Conservation (phyloP, 2,113 vertebrate genomes). For the Cavia aperea region DNA sequence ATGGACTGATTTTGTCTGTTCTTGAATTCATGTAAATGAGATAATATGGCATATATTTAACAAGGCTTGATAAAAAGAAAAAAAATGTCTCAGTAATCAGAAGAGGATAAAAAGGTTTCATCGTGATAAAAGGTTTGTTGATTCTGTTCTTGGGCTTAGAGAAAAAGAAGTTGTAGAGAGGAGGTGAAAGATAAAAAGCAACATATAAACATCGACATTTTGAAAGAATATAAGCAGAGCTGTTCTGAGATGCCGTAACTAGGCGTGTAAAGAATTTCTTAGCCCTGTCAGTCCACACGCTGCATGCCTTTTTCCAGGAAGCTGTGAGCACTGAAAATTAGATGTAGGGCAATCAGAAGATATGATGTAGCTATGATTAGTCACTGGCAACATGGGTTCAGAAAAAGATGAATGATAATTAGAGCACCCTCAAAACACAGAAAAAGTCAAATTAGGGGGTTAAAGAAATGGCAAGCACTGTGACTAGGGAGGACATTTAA, state of each 20-base stretch:
- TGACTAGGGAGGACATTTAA: background rate
- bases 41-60: background rate
- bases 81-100: background rate
- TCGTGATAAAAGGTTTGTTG: background rate
- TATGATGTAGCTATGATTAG: background rate
- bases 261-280: background rate
- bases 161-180: background rate
- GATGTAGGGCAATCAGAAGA: background rate
- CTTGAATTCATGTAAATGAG: background rate
- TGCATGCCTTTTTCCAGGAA: background rate
- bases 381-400: background rate
- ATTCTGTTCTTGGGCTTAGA: background rate
- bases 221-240: background rate
- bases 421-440: background rate
- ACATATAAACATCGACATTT: background rate
- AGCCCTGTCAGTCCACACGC: background rate
- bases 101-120: background rate
- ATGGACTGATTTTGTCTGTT: background rate
- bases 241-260: background rate
- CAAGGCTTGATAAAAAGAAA: background rate
- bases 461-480: background rate
- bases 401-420: background rate
- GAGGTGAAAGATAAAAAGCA: background rate
- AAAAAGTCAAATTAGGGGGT: background rate
- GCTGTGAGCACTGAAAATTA: background rate